Percentiles rank a stretch among this genome's conserved stretches.
These are phyloP conservation scores for Pseudomugil gertrudae DNA, from an alignment of 2,797 vertebrate species.

Conservation along the genomic window DNA sequence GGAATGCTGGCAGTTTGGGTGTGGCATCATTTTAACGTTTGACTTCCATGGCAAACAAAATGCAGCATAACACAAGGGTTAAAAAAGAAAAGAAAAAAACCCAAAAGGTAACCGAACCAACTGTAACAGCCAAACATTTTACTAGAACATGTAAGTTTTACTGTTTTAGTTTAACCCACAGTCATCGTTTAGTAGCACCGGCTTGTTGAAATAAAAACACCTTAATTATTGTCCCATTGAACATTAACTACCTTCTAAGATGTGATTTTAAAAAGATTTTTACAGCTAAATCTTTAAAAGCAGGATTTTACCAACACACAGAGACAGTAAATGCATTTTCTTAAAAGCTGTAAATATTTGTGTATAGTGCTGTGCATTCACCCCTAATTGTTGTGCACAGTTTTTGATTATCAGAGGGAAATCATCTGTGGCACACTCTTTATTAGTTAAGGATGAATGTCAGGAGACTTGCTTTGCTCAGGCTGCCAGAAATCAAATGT, in stretches of 20 bases:
- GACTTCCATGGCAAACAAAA: too few relatives aligned
- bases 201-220: not conserved
- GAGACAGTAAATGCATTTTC: slow-evolving; percentile 18
- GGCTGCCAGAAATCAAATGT: slow-evolving; percentile 72
- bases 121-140: not conserved
- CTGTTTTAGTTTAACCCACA: not conserved
- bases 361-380: not conserved
- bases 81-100: too few relatives aligned
- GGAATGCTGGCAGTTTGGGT: too few relatives aligned
- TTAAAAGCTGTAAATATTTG: slow-evolving; percentile 12
- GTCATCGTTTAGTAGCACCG: not conserved
- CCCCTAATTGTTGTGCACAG: not conserved
- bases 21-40: too few relatives aligned
- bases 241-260: not conserved
- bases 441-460: slow-evolving; percentile 71
- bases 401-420: slow-evolving; percentile 58
- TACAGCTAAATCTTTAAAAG: not conserved
- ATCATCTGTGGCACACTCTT: slow-evolving; percentile 59
- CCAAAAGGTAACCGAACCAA: not conserved
- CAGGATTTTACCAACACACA: not conserved
- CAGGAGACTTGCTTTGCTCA: slow-evolving; percentile 69
- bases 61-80: too few relatives aligned
- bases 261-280: not conserved
- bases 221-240: not conserved
- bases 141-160: not conserved